These are phyloP conservation scores for Heteromormyrus szaboi DNA, from an alignment of 2,797 vertebrate genomes.

Conservation along the genomic window DNA sequence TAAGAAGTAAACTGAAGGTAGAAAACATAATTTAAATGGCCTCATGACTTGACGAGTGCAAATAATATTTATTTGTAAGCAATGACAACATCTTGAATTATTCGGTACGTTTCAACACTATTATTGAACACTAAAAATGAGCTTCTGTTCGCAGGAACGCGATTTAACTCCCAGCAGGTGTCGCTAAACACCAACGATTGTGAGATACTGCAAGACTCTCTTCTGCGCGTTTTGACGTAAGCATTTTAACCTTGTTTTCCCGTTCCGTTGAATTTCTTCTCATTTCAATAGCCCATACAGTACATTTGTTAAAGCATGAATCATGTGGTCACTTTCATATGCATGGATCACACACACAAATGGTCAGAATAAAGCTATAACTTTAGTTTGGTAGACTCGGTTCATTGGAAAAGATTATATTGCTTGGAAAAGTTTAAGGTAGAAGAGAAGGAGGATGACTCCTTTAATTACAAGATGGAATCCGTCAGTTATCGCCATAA, in stretches of 20 bases:
- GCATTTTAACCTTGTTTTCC: not conserved
- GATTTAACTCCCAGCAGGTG: slow-evolving; percentile 33
- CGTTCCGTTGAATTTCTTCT: not conserved
- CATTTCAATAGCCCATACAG: not conserved
- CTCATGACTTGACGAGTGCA: not conserved
- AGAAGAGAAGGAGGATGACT: not conserved
- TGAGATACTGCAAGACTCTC: not conserved
- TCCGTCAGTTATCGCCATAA: not conserved
- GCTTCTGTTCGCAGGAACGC: not conserved
- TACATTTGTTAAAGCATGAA: not conserved
- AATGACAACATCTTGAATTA: not conserved
- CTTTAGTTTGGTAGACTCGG: not conserved
- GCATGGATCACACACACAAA: not conserved
- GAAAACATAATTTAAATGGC: not conserved
- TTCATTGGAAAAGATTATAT: not conserved
- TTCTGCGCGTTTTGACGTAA: not conserved
- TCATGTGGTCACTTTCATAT: not conserved
- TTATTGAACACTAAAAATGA: not conserved
- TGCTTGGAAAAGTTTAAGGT: not conserved
- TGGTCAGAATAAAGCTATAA: not conserved
- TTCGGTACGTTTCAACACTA: not conserved
- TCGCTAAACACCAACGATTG: slow-evolving; percentile 38
- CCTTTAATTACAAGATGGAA: not conserved
- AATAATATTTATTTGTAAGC: not conserved
- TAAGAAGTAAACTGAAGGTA: not conserved